Base-by-base conservation (phyloP, 2,113 vertebrate species). In the Melanerpes formicivorus region DNA sequence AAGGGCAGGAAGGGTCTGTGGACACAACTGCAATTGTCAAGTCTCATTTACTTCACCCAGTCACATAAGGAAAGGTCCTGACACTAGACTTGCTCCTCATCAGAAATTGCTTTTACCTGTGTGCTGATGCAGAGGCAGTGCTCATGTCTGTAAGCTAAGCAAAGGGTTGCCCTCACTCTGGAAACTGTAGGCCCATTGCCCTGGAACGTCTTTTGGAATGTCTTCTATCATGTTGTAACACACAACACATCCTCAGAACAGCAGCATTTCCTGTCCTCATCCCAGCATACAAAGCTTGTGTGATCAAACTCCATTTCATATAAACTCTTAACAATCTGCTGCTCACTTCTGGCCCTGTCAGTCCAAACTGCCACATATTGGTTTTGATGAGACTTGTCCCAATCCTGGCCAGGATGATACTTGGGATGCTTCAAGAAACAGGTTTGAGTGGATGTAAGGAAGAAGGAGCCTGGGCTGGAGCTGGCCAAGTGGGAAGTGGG, bases 191-290 rank as follows among this genome's bases (percentile, higher is more conserved):
- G n/a, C 71, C 22, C 0, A 0, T 26, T 77, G 60, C 69, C 30
- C 34, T 40, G n/a, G 65, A 63, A 48, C 26, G n/a, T 19, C 63
- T 72, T 14, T 19, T 69, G 54, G 29, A 72, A 9, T 9, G 18
- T n/a, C 65, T 84, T n/a, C 65, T 84, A 50, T 75, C 44, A 14
- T 3, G 56, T 19, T 34, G 9, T 16, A 59, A 67, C n/a, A 66
- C 40, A 67, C 29, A 46, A 29, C 1, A 2, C 18, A 4, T 5
- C 32, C 54, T 42, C 2, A 0, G 19, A 70, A 42, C 37, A 65
- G 66, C 76, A 60, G 75, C 5, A 22, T 15, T 29, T 62, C 37
- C 83, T 37, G 40, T 75, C 30, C 48, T 26, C 37, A 56, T 6
- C 44, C 30, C 63, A 60, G 56, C 1, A 14, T 9, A 29, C 32